These are phyloP conservation scores for Anticlea derivata DNA, from an alignment of 2,888 invertebrate species.

Conservation along the genomic window DNA sequence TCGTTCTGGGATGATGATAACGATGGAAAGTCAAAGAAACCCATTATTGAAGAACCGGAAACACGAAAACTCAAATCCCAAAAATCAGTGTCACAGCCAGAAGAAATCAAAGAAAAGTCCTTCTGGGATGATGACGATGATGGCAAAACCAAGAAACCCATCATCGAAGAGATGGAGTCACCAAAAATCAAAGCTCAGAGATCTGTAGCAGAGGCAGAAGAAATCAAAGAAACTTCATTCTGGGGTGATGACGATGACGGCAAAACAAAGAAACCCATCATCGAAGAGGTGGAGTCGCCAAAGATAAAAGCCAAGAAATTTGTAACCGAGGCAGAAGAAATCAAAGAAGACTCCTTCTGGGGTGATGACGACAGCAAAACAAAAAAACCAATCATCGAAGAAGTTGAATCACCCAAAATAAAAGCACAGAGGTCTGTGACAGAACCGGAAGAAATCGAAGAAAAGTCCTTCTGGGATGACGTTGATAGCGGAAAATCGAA, in stretches of 20 bases:
- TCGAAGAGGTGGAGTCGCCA: constrained; percentile 44
- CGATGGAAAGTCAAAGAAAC: constrained; percentile 49
- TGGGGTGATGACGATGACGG: constrained; percentile 54
- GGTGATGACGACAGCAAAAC: constrained; percentile 56
- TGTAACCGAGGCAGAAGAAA: constrained; percentile 53
- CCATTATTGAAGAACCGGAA: constrained; percentile 45
- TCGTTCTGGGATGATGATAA: constrained; percentile 57
- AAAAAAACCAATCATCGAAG: constrained; percentile 52
- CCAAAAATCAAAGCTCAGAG: constrained; percentile 54
- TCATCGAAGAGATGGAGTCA: constrained; percentile 52
- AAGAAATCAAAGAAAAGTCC: constrained; percentile 49
- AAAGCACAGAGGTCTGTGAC: constrained; percentile 56
- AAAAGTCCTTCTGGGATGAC: constrained; percentile 62
- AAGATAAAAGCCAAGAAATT: constrained; percentile 46
- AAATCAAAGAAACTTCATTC: constrained; percentile 55
- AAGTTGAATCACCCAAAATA: constrained; percentile 49
- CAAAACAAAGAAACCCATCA: constrained; percentile 45
- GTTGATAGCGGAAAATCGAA: constrained; percentile 52
- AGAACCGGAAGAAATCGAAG: constrained; percentile 55
- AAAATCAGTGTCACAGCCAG: constrained; percentile 53
- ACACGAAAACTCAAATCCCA: constrained; percentile 41
- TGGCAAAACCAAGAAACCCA: constrained; percentile 51
- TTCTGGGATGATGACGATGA: constrained; percentile 62
- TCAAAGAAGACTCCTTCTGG: constrained; percentile 57
- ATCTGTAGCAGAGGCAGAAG: constrained; percentile 53